Base-by-base conservation (phyloP, 2,113 vertebrate species). In the Isichthys henryi region DNA sequence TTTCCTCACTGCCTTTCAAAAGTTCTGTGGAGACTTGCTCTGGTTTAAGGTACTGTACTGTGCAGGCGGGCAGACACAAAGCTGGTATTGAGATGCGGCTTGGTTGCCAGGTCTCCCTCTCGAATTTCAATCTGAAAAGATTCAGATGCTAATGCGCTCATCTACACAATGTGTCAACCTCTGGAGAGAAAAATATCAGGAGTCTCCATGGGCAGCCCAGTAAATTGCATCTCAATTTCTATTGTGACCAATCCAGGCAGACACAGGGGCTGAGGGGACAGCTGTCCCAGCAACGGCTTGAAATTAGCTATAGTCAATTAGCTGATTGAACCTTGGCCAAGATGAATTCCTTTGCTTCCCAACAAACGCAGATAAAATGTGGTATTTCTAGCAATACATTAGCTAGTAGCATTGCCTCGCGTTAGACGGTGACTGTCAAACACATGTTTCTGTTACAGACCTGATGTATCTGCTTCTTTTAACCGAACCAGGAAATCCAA, bases 71-170 rank as follows among this genome's bases (percentile, higher is more conserved):
- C 70, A 90, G 93, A 87, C 90, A 90, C 92, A 91, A 92, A 93
- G 92, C 92, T 93, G 93, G 93, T 91, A 93, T 93, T 93, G 90
- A 92, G 93, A 91, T 92, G 88, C 89, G 15, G 91, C 91, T 91
- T 74, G 17, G 0, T 88, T 89, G 90, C 90, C 93, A 91, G 89
- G 88, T 83, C 89, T 91, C 87, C 50, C 88, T 88, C 87, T 90
- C 88, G 39, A 27, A 52, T 88, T 90, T 90, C 88, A 88, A 85
- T 88, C 53, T 66, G 87, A 83, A 74, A 62, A 88, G 88, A 86
- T 86, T 90, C 88, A 86, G 35, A 90, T 90, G 88, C 90, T 77
- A 88, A 90, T 90, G 85, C 39, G 56, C 49, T 46, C 43, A n/a
- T 88, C 50, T 39, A 77, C 83, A 90, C 58, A 77, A 90, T 87